A percentile compares a stretch with the other conserved stretches of the same genome.
phyloP scores from a whole-genome alignment of 1,140 invertebrate genomes.

The Apis florea region DNA sequence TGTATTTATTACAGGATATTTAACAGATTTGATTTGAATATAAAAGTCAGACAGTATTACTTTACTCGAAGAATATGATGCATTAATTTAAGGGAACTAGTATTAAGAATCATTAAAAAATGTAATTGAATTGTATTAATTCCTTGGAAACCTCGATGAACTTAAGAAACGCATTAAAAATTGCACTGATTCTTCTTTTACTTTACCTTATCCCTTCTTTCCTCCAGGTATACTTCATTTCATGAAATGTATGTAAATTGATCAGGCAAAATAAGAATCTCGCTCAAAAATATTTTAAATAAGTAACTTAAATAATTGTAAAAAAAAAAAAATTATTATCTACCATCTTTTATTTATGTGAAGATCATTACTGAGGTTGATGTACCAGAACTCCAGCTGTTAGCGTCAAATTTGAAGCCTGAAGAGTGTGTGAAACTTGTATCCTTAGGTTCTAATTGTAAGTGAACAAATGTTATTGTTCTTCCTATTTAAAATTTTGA shows the following conservation, averaged over 20 bases:
- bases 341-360: background rate
- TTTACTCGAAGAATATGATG: background rate
- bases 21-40: background rate
- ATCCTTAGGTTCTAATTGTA: conserved; percentile 24
- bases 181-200: conserved; percentile 1
- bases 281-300: background rate
- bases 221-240: background rate
- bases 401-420: conserved; percentile 34
- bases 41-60: background rate
- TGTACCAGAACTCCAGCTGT: conserved; percentile 29
- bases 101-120: background rate
- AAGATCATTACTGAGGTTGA: conserved; percentile 31
- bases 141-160: background rate
- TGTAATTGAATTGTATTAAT: background rate
- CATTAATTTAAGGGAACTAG: no score
- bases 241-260: background rate
- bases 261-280: no score
- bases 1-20: background rate
- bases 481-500: no score
- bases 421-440: conserved; percentile 37
- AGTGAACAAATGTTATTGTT: background rate
- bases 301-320: background rate
- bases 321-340: background rate
- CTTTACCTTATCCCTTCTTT: background rate
- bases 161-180: background rate